phyloP scores from a whole-genome alignment of 2,888 invertebrate species.

The Acrocyrtus sp. region DNA sequence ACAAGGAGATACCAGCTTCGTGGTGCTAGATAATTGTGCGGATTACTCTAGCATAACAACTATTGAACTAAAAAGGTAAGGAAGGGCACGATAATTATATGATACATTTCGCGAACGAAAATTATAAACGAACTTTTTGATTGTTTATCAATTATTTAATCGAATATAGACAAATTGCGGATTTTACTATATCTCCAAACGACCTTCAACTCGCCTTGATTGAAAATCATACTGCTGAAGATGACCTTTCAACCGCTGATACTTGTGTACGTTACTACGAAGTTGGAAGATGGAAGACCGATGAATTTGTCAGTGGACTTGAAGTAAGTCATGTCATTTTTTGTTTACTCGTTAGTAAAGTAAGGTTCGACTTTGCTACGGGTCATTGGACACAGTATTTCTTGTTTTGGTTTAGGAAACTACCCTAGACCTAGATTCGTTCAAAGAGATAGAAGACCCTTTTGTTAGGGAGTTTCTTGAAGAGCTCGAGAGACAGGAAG shows the following conservation, averaged over 20 bases:
- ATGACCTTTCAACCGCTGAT: conserved; percentile 81
- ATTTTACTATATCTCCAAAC: conserved; percentile 53
- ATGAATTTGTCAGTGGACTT: conserved; percentile 77
- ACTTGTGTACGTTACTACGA: conserved; percentile 92
- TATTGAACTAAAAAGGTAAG: conserved; percentile 58
- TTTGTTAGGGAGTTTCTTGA: neutral
- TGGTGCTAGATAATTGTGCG: conserved; percentile 92
- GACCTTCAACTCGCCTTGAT: conserved; percentile 82
- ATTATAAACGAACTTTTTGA: too few relatives aligned
- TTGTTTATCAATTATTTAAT: conserved; percentile 13
- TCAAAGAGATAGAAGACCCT: neutral
- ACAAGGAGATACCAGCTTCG: conserved; percentile 87
- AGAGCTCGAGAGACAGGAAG: neutral
- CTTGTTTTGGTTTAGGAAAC: neutral
- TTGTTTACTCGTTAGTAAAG: neutral
- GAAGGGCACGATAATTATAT: neutral
- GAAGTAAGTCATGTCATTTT: conserved; percentile 27
- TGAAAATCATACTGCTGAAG: conserved; percentile 79
- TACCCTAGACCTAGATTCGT: neutral
- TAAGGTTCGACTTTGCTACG: neutral
- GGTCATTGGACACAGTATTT: neutral
- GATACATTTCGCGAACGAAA: too few relatives aligned
- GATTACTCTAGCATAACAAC: conserved; percentile 87
- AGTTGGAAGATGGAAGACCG: conserved; percentile 86
- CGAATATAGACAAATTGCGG: conserved; percentile 41